These are phyloP conservation scores for Halictus quadricinctus DNA, from an alignment of 2,888 invertebrate genomes.

Conservation along the genomic window DNA sequence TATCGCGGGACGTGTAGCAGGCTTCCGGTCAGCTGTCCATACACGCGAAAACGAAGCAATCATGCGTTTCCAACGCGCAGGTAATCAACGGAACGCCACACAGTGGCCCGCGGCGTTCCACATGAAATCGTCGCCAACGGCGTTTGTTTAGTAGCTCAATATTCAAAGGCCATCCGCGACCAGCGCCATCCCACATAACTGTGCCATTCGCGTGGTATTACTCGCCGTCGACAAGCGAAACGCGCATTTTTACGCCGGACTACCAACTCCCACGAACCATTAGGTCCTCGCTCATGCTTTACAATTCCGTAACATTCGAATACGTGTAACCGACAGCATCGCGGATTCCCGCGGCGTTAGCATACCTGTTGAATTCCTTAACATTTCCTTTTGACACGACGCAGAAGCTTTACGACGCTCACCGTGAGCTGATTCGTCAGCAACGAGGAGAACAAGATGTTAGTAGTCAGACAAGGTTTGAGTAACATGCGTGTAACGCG, in stretches of 20 bases:
- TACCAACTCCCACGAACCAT: not conserved
- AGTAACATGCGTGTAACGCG: not conserved
- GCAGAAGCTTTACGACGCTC: not conserved
- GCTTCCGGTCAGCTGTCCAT: constrained; percentile 25
- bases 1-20: not conserved
- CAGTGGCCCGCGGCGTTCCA: constrained; percentile 18
- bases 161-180: constrained; percentile 43
- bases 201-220: constrained; percentile 17
- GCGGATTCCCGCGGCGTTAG: not conserved
- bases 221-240: not conserved
- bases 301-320: not conserved
- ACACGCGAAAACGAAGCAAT: constrained; percentile 55
- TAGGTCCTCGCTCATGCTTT: not conserved
- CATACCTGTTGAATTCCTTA: constrained; percentile 4
- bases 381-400: not conserved
- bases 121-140: constrained; percentile 46
- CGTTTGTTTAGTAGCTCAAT: constrained; percentile 56
- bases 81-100: constrained; percentile 33
- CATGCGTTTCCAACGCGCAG: constrained; percentile 44
- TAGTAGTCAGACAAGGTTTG: not conserved
- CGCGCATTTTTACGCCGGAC: not conserved
- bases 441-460: not conserved
- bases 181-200: constrained; percentile 17
- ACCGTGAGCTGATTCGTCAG: not conserved
- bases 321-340: not conserved